Evolutionary conservation across 2,888 invertebrate genomes (phyloP).

Genomic region (Ectemnius continuus): DNA sequence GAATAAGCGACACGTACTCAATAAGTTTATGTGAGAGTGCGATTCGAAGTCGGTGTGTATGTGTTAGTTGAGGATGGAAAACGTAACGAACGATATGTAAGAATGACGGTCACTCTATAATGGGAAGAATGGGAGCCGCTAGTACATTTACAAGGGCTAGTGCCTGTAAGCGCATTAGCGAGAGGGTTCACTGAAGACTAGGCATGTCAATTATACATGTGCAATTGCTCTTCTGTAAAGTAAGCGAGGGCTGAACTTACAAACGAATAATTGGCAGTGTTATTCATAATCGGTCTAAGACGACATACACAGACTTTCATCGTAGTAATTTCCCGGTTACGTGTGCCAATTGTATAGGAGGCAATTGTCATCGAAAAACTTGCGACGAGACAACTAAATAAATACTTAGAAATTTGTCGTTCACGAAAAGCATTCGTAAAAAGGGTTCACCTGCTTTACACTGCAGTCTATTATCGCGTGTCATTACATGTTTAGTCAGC

Average conservation of each 20-base stretch:
- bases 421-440: slow-evolving; percentile 11
- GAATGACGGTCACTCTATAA: neutral
- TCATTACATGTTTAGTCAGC: slow-evolving; percentile 8
- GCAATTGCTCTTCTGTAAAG: slow-evolving; percentile 21
- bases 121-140: neutral
- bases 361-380: no score
- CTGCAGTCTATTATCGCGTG: neutral
- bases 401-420: slow-evolving; percentile 10
- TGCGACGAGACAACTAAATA: no score
- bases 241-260: slow-evolving; percentile 36
- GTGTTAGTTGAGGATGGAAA: neutral
- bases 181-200: slow-evolving; percentile 31
- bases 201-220: slow-evolving; percentile 38
- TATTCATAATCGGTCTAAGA: slow-evolving; percentile 32
- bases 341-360: no score
- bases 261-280: slow-evolving; percentile 45
- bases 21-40: no score
- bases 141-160: neutral
- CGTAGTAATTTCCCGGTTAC: neutral
- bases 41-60: no score
- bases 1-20: slow-evolving; percentile 29
- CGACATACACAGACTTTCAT: slow-evolving; percentile 11
- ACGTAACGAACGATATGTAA: slow-evolving; percentile 5
- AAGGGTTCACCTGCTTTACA: no score
- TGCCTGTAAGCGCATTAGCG: neutral